Evolutionary conservation across 2,888 invertebrate genomes (phyloP), one percentile per base, ranked within the genome.

Genomic region (Eustalomyia histrio): DNA sequence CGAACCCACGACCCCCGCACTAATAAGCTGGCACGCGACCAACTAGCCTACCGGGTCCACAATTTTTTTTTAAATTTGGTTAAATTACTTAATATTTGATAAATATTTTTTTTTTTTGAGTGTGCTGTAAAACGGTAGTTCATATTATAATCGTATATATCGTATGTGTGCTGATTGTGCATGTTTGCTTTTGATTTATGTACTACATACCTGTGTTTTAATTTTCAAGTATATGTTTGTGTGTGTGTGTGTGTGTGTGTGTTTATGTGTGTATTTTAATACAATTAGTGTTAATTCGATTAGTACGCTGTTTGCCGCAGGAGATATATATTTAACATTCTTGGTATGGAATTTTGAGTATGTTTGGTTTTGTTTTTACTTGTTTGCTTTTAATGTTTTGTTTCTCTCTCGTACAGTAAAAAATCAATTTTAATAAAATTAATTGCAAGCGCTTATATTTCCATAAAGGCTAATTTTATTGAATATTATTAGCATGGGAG

Each of bases 201-300:
- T 47, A 14, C 2, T 21, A 21, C 21, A 2, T 21, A 29, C 43
- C 6, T n/a, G n/a, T 47, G 6, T 47, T 47, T 47, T n/a, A 12
- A 39, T 39, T 7, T 61, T 43, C 18, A 12, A 12, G 16, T 43
- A 10, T 3, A 16, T 50, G 18, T 64, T 10, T 55, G 21, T 17
- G 17, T 35, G 3, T 35, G 1, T 47, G 16, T 33, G 43, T 5
- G 47, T 55, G 43, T 16, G 53, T 35, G 12, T 50, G n/a, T n/a
- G n/a, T n/a, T n/a, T n/a, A n/a, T n/a, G n/a, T n/a, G n/a, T n/a
- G n/a, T n/a, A n/a, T 71, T 29, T 65, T 76, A 76, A 76, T 76
- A 43, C 58, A 76, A 71, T 76, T 76, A 76, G 52, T 60, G 60
- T 65, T 76, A 71, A 76, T 71, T 78, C 65, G 65, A 78, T 65